Evolutionary conservation across 2,113 vertebrate genomes (phyloP), one percentile per base, ranked within the genome.

Genomic region (Grallaria varia): DNA sequence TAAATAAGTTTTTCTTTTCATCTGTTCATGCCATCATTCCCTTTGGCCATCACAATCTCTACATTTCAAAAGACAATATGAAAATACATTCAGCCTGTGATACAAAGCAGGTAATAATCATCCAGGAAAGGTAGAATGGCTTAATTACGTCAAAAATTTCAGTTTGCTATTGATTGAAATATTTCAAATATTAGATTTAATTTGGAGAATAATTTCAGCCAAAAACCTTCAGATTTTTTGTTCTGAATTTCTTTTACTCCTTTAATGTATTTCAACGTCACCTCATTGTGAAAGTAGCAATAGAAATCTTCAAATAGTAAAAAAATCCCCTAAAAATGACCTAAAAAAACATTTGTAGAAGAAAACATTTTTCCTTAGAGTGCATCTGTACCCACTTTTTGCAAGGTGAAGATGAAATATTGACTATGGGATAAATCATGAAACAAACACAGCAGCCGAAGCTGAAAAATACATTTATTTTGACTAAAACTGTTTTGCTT

Each of bases 361-460:
- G 42, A 4, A 44, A 58, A 16, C 33, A 3, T 4, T 16, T 30
- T 42, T 13, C 19, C 58, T 45, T 1, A 10, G 8, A 50, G 23
- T 33, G 28, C 16, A 47, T 15, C 87, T 27, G 49, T 7, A 20
- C 14, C 40, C 47, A 2, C 14, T 4, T 28, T 33, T 2, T 10
- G 30, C 27, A 19, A 62, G 64, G 47, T 18, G 3, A n/a, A 55
- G 55, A 33, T 49, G n/a, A 88, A 75, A 40, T 30, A 14, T 0
- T 10, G 42, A 42, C 12, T 3, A 1, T 20, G 22, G 39, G 39
- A 40, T 56, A 82, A 60, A 74, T 39, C 39, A 37, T 3, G 4
- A 71, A 42, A 21, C 10, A 59, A 64, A 45, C 1, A 4, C 0
- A 1, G 6, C 8, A 50, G 62, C 9, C 58, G 56, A 12, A 21